A percentile compares a stretch with the other conserved stretches of the same genome.
These are phyloP conservation scores for Rhingia campestris DNA, from an alignment of 2,888 invertebrate species.

Conservation along the genomic window DNA sequence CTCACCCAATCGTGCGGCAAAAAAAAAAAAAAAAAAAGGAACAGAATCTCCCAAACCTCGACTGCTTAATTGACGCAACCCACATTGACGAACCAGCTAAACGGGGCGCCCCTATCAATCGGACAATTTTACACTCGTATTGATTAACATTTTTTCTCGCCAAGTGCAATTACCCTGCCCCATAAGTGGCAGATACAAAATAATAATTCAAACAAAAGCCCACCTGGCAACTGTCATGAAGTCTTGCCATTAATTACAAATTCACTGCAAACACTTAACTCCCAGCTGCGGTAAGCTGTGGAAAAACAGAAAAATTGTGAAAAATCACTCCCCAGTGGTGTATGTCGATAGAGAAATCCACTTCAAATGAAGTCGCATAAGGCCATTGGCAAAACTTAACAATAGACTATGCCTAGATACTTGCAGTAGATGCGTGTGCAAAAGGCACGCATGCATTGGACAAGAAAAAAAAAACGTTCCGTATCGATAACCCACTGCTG, in stretches of 20 bases:
- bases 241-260: slow-evolving; percentile 32
- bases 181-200: slow-evolving; percentile 34
- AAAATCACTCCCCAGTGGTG: slow-evolving; percentile 11
- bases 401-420: neutral
- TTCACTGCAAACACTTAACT: slow-evolving; percentile 6
- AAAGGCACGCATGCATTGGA: slow-evolving; percentile 1
- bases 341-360: neutral
- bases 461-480: slow-evolving; percentile 4
- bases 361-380: neutral
- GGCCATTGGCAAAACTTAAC: no score
- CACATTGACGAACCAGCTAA: slow-evolving; percentile 12
- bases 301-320: slow-evolving; percentile 3
- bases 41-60: slow-evolving; percentile 14
- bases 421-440: neutral
- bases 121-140: slow-evolving; percentile 4
- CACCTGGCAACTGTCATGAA: slow-evolving; percentile 44
- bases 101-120: slow-evolving; percentile 20
- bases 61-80: slow-evolving; percentile 26
- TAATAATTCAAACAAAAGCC: slow-evolving; percentile 26
- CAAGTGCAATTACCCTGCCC: slow-evolving; percentile 32
- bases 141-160: slow-evolving; percentile 41
- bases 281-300: neutral
- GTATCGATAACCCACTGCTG: slow-evolving; percentile 30
- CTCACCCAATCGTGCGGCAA: neutral
- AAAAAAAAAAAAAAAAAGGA: slow-evolving; percentile 1